These are phyloP conservation scores for Platichthys flesus DNA, from an alignment of 2,113 vertebrate genomes.

Conservation along the genomic window DNA sequence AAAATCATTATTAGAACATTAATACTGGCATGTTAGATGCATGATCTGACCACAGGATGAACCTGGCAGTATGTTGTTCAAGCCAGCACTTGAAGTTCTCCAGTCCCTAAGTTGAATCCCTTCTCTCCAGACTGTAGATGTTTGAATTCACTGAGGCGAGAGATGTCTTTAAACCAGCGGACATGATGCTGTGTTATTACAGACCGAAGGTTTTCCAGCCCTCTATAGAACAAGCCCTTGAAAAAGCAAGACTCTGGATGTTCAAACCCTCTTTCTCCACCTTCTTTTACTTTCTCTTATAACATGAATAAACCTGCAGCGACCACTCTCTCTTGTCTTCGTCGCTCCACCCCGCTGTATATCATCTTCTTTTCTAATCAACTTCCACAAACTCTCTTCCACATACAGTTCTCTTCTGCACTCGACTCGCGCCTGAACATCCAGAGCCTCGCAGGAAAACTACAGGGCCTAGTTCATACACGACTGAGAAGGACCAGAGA, in stretches of 20 bases:
- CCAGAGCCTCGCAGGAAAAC: slow-evolving; percentile 39
- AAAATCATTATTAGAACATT: background rate
- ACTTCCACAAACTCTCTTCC: slow-evolving; percentile 59
- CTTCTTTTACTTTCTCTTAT: slow-evolving; percentile 11
- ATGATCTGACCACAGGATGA: slow-evolving; percentile 16
- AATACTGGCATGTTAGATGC: slow-evolving; percentile 45
- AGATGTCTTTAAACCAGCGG: background rate
- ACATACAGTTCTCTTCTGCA: slow-evolving; percentile 20
- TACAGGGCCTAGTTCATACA: background rate
- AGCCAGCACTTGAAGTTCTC: background rate
- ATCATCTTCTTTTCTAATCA: background rate
- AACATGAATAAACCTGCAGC: slow-evolving; percentile 6
- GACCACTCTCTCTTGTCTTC: too few relatives aligned
- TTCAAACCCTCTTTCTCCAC: background rate
- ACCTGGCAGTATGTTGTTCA: slow-evolving; percentile 31
- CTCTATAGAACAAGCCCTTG: slow-evolving; percentile 59
- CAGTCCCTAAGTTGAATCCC: slow-evolving; percentile 3
- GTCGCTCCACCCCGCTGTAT: background rate
- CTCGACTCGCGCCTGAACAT: slow-evolving; percentile 17
- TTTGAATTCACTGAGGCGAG: background rate
- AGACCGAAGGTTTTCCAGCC: slow-evolving; percentile 38
- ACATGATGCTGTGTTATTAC: slow-evolving; percentile 1
- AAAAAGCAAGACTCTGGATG: slow-evolving; percentile 44
- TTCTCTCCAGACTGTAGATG: slow-evolving; percentile 3
- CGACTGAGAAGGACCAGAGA: background rate